A percentile compares a stretch with the other conserved stretches of the same genome.
Evolutionary conservation across 1,140 invertebrate species (phyloP).

Genomic region (Drosophila nigrodunni): DNA sequence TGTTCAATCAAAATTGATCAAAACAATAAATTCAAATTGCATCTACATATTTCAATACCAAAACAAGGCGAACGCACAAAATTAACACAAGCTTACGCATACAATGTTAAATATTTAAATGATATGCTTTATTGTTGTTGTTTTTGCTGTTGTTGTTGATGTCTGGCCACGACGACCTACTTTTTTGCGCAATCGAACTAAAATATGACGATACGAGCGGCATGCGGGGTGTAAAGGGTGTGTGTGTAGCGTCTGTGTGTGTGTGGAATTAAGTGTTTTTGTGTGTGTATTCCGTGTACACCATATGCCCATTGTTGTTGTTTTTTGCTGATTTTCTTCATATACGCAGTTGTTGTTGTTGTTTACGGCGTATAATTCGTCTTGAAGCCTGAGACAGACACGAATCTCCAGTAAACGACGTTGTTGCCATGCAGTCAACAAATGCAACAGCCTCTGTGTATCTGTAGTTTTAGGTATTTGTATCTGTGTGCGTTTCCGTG

Average conservation of each 20-base stretch:
- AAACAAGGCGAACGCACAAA: conserved; percentile 53
- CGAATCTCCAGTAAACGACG: conserved; percentile 9
- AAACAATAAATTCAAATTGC: conserved; percentile 56
- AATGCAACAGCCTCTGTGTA: conserved; percentile 26
- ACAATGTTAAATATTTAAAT: conserved; percentile 77
- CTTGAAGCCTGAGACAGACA: conserved; percentile 23
- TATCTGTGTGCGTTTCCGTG: neutral
- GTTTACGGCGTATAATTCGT: conserved; percentile 16
- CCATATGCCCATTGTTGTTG: neutral
- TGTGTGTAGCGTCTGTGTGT: conserved; percentile 4
- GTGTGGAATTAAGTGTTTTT: conserved; percentile 1
- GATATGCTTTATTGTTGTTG: conserved; percentile 69
- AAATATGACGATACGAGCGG: conserved; percentile 59
- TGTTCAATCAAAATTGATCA: conserved; percentile 13
- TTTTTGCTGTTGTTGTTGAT: conserved; percentile 32
- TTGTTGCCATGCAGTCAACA: conserved; percentile 40
- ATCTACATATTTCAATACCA: conserved; percentile 59
- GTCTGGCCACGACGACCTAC: conserved; percentile 78
- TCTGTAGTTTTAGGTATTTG: neutral
- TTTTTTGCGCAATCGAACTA: conserved; percentile 80
- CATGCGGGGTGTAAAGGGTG: conserved; percentile 23
- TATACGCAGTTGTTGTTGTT: conserved; percentile 26
- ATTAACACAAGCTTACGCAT: conserved; percentile 54
- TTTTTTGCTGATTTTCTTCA: conserved; percentile 28
- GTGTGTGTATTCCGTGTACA: conserved; percentile 3